A percentile compares a stretch with the other conserved stretches of the same genome.
phyloP scores from a whole-genome alignment of 2,797 vertebrate genomes.

The Anomalospiza imberbis region DNA sequence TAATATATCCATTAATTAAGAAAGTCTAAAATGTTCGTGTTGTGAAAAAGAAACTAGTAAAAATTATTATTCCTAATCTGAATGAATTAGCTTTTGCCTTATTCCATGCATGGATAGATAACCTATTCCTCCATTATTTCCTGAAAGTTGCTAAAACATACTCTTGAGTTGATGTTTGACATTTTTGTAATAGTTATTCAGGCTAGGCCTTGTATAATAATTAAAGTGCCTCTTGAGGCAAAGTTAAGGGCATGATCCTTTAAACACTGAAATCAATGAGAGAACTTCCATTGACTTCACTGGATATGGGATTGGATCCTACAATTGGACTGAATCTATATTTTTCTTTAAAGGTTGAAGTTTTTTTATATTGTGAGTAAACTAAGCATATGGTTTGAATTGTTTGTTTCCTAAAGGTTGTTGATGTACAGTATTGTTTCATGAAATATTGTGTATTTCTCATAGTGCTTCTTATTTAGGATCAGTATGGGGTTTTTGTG shows the following conservation, averaged over 20 bases:
- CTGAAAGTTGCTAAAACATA: conserved; percentile 70
- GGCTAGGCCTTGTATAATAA: conserved; percentile 66
- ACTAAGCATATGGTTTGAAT: conserved; percentile 67
- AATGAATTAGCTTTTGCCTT: conserved; percentile 88
- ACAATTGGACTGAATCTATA: conserved; percentile 59
- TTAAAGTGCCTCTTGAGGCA: conserved; percentile 62
- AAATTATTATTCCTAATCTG: conserved; percentile 75
- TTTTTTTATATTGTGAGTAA: conserved; percentile 77
- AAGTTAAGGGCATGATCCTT: conserved; percentile 48
- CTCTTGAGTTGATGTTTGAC: conserved; percentile 70
- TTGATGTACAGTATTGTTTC: conserved; percentile 65
- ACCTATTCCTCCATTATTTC: conserved; percentile 80
- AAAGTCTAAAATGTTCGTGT: conserved; percentile 80
- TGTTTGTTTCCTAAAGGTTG: conserved; percentile 74
- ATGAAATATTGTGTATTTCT: conserved; percentile 72
- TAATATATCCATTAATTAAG: conserved; percentile 74
- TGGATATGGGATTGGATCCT: conserved; percentile 46
- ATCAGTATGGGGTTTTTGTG: conserved; percentile 75
- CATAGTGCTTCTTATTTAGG: conserved; percentile 85
- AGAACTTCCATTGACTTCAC: conserved; percentile 45
- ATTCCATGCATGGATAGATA: conserved; percentile 92
- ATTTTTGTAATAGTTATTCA: conserved; percentile 68
- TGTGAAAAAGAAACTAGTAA: conserved; percentile 79
- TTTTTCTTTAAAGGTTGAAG: conserved; percentile 74
- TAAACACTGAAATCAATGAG: conserved; percentile 51